phyloP scores from a whole-genome alignment of 2,113 vertebrate species.

The Austrofundulus limnaeus region DNA sequence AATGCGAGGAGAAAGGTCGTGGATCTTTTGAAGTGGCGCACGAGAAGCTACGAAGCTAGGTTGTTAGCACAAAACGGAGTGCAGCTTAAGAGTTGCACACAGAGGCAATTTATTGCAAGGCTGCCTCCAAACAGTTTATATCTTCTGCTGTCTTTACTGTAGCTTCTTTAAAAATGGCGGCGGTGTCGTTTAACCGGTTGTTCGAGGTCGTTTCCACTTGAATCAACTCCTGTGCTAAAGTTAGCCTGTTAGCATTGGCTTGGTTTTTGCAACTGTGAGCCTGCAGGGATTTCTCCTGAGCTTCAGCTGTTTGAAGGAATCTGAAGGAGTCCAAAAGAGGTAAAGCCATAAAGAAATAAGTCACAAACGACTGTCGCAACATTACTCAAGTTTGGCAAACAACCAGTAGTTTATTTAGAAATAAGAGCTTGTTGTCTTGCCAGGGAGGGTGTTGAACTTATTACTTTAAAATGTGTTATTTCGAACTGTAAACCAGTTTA shows the following conservation, averaged over 20 bases:
- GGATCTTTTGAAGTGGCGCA: conserved; percentile 10
- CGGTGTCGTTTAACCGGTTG: not conserved
- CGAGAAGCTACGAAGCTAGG: conserved; percentile 23
- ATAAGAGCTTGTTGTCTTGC: not conserved
- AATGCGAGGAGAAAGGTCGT: not conserved
- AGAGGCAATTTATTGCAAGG: fast-evolving
- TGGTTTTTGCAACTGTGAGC: conserved; percentile 21
- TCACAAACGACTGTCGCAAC: no score
- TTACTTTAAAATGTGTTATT: not conserved
- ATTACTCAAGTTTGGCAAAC: not conserved
- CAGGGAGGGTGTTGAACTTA: not conserved
- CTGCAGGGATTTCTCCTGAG: conserved; percentile 2
- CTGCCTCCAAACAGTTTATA: not conserved
- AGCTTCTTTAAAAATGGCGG: conserved; percentile 4
- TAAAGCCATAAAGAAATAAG: conserved; percentile 11
- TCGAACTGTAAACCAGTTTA: not conserved
- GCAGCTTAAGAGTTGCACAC: not conserved
- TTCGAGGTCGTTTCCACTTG: conserved; percentile 27
- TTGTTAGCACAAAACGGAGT: conserved; percentile 21
- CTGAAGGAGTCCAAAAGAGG: conserved; percentile 22
- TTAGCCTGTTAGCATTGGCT: conserved; percentile 48
- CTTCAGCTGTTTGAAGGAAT: conserved; percentile 18
- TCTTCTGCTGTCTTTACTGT: not conserved
- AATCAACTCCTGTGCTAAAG: conserved; percentile 28
- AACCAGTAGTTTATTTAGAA: not conserved